phyloP scores from a whole-genome alignment of 2,113 vertebrate genomes.

The Oryzias woworae region DNA sequence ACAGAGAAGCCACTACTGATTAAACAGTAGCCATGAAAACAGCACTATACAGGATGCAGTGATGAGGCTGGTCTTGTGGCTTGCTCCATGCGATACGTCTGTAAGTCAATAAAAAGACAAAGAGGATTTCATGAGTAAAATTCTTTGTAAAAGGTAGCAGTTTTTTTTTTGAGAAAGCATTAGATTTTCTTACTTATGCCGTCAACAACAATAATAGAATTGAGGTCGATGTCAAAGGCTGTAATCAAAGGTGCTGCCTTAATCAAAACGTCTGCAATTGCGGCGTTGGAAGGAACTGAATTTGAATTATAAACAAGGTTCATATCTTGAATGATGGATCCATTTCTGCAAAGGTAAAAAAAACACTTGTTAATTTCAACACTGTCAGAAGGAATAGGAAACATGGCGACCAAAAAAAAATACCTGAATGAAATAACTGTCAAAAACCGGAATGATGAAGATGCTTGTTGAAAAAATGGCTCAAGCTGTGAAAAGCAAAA shows the following conservation, averaged over 20 bases:
- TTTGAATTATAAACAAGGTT: background rate
- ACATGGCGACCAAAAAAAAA: background rate
- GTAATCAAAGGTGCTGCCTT: slow-evolving; percentile 14
- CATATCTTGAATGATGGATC: slow-evolving; percentile 33
- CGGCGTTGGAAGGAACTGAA: slow-evolving; percentile 7
- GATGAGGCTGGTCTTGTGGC: slow-evolving; percentile 35
- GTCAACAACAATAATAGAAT: slow-evolving; percentile 26
- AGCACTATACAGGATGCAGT: slow-evolving; percentile 31
- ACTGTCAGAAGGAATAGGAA: background rate
- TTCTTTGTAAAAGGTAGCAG: background rate
- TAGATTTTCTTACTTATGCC: slow-evolving; percentile 11
- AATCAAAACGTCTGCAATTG: slow-evolving; percentile 21
- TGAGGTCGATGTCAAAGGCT: slow-evolving; percentile 33
- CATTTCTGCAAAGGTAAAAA: slow-evolving; percentile 27
- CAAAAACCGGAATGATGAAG: slow-evolving; percentile 15
- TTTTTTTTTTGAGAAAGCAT: background rate
- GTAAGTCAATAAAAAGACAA: background rate
- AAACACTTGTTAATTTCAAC: background rate
- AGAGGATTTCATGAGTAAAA: background rate
- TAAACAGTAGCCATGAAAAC: slow-evolving; percentile 36
- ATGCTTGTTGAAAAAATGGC: background rate
- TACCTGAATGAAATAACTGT: background rate
- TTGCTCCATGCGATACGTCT: slow-evolving; percentile 24
- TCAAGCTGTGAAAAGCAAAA: slow-evolving; percentile 19
- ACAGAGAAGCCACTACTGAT: background rate